These are phyloP conservation scores for Sialis lutaria DNA, from an alignment of 2,888 invertebrate species.

Conservation along the genomic window DNA sequence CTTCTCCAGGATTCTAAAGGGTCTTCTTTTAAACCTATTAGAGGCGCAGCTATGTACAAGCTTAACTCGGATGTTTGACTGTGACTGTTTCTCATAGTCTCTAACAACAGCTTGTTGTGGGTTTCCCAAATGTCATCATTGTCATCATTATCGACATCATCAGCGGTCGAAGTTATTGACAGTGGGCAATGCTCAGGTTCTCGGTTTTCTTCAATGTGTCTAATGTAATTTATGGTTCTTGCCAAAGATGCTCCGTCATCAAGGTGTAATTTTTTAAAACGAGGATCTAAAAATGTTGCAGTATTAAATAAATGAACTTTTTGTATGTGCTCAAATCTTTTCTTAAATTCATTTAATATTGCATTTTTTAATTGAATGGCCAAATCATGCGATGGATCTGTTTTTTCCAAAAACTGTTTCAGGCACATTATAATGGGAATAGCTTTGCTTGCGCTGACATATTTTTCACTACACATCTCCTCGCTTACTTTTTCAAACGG, in stretches of 20 bases:
- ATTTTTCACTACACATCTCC: too few species aligned
- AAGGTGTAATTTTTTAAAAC: slow-evolving; percentile 7
- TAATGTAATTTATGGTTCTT: slow-evolving; percentile 10
- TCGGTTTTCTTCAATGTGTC: slow-evolving; percentile 12
- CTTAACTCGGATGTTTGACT: slow-evolving; percentile 11
- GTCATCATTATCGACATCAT: not conserved
- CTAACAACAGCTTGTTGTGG: slow-evolving; percentile 12
- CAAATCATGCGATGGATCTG: too few species aligned
- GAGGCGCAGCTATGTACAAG: slow-evolving; percentile 9
- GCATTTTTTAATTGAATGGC: too few species aligned
- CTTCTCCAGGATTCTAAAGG: slow-evolving; percentile 13
- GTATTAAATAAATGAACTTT: too few species aligned
- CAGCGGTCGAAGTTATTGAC: slow-evolving; percentile 7
- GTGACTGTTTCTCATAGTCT: slow-evolving; percentile 11
- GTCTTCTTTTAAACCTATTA: slow-evolving; percentile 12
- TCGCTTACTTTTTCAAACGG: too few species aligned
- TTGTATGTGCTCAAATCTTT: too few species aligned
- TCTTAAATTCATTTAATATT: too few species aligned
- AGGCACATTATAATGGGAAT: too few species aligned
- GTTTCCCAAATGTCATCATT: slow-evolving; percentile 3
- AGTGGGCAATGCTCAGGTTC: slow-evolving; percentile 6
- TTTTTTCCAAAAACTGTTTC: too few species aligned
- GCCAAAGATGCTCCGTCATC: slow-evolving; percentile 8
- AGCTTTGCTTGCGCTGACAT: too few species aligned
- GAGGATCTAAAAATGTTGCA: too few species aligned